Conservation (phyloP, 2,113 vertebrate species). For the Variabilichromis moorii region DNA sequence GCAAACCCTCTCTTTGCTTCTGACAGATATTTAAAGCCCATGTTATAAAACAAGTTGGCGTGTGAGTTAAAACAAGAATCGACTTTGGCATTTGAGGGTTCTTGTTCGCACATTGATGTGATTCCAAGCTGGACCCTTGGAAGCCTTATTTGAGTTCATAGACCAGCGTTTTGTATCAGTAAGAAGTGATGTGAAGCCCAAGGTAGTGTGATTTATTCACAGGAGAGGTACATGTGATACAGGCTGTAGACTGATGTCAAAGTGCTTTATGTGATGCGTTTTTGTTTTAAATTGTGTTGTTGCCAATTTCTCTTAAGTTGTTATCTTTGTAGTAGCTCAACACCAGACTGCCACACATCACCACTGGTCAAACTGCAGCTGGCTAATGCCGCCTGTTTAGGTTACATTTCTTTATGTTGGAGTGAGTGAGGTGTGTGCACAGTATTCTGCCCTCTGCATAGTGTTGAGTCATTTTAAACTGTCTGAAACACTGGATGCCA, state of each 20-base stretch:
- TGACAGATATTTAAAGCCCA: conserved; percentile 2
- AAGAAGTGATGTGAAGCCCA: neutral
- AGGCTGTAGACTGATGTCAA: neutral
- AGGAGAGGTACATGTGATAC: neutral
- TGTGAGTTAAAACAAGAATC: neutral
- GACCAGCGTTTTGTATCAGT: neutral
- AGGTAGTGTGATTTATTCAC: neutral
- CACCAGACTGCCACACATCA: conserved; percentile 28
- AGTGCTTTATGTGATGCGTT: neutral
- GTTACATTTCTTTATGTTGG: neutral
- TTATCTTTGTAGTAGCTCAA: neutral
- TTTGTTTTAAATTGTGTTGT: neutral
- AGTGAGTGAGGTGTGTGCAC: neutral
- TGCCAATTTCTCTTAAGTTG: conserved; percentile 8
- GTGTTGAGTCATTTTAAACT: neutral
- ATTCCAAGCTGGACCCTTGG: conserved; percentile 65
- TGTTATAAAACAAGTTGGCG: neutral
- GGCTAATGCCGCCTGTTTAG: neutral
- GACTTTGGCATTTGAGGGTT: neutral
- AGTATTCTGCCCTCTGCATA: conserved; percentile 5
- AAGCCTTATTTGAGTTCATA: conserved; percentile 44
- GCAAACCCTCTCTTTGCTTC: neutral
- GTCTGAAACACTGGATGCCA: conserved; percentile 44
- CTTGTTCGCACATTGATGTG: neutral
- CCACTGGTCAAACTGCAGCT: conserved; percentile 2